Percentiles rank a stretch among this genome's conserved stretches.
phyloP scores from a whole-genome alignment of 2,888 invertebrate species.

The Philhelius pedissequus region DNA sequence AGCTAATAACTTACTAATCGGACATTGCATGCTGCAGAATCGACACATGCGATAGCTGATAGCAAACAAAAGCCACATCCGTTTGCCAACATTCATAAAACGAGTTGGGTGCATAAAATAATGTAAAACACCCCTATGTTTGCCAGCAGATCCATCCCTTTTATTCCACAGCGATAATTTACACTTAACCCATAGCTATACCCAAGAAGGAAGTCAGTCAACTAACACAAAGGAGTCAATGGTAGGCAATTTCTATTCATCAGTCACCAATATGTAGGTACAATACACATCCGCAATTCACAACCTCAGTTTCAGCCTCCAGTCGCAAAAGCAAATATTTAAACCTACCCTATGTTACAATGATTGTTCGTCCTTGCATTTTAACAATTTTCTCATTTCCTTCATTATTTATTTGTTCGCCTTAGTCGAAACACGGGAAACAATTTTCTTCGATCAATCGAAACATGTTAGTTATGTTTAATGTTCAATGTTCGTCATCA shows the following conservation, averaged over 20 bases:
- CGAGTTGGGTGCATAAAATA: conserved; percentile 50
- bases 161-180: conserved; percentile 30
- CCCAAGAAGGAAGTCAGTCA: conserved; percentile 53
- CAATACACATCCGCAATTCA: conserved; percentile 38
- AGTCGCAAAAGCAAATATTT: conserved; percentile 54
- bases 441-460: conserved; percentile 37
- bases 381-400: conserved; percentile 27
- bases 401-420: not conserved
- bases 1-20: not conserved
- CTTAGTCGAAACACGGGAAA: conserved; percentile 1
- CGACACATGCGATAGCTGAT: conserved; percentile 46
- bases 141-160: conserved; percentile 15
- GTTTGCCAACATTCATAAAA: conserved; percentile 31
- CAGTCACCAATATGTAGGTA: not conserved
- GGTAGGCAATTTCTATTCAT: conserved; percentile 54
- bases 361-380: conserved; percentile 52
- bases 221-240: conserved; percentile 63
- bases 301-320: conserved; percentile 22
- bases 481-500: conserved; percentile 26
- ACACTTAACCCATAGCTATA: conserved; percentile 29
- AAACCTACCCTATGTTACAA: conserved; percentile 52
- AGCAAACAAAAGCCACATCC: conserved; percentile 60
- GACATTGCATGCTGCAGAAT: not conserved
- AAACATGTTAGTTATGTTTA: conserved; percentile 7
- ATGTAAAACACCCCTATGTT: conserved; percentile 55